A percentile compares a stretch with the other conserved stretches of the same genome.
Conservation (phyloP, 2,113 vertebrate species). For the Bambusicola thoracicus region DNA sequence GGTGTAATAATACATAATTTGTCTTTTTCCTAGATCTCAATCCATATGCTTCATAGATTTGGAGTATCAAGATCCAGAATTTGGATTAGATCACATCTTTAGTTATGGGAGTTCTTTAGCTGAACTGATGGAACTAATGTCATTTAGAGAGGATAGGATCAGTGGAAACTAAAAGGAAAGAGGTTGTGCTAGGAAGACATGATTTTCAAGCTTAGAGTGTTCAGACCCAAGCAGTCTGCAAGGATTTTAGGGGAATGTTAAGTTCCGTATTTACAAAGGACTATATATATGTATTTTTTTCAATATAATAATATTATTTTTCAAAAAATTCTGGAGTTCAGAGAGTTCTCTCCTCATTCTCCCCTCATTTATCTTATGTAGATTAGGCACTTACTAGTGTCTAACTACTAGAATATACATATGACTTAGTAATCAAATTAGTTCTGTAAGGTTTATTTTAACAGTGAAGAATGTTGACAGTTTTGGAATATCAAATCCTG, state of each 20-base stretch:
- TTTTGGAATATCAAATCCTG: not conserved
- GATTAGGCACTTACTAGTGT: not conserved
- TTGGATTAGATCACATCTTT: not conserved
- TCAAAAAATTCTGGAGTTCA: not conserved
- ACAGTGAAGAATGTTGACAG: not conserved
- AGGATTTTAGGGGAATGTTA: not conserved
- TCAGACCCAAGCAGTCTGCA: not conserved
- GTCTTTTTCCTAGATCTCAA: not conserved
- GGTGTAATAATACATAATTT: not conserved
- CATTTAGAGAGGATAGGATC: not conserved
- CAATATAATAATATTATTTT: not conserved
- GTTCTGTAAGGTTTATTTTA: not conserved
- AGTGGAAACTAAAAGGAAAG: not conserved
- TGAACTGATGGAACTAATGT: not conserved
- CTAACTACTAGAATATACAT: not conserved
- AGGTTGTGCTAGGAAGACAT: not conserved
- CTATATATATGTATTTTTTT: not conserved
- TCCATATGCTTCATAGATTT: not conserved
- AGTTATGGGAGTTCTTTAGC: not conserved
- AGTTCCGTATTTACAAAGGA: not conserved
- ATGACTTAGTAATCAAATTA: not conserved
- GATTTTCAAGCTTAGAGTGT: not conserved
- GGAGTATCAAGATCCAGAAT: not conserved
- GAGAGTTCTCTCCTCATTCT: not conserved
- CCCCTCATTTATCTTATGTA: not conserved